Conservation (phyloP, 1,140 invertebrate species). For the Andrena cerasifolii region DNA sequence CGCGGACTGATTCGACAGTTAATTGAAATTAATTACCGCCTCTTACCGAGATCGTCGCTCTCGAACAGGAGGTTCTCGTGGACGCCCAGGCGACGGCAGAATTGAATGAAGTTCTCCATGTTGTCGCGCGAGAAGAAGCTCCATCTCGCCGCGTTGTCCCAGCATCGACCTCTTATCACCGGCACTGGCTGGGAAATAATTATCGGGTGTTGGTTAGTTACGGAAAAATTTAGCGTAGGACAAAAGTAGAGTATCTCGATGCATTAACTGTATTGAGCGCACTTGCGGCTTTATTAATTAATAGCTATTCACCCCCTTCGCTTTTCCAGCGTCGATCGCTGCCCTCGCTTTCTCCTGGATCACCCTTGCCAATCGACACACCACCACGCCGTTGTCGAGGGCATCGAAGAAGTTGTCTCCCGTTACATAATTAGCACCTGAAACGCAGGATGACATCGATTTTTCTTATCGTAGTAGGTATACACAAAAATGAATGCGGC, state of each 20-base stretch:
- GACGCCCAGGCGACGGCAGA: constrained; percentile 93
- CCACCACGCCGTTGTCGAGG: constrained; percentile 90
- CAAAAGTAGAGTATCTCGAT: too few relatives aligned
- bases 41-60: constrained; percentile 93
- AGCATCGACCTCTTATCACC: constrained; percentile 87
- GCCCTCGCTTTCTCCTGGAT: constrained; percentile 88
- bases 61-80: constrained; percentile 95
- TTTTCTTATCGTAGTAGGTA: neutral
- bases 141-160: constrained; percentile 89
- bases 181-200: constrained; percentile 84
- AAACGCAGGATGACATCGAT: constrained; percentile 59
- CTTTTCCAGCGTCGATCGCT: constrained; percentile 84
- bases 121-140: constrained; percentile 97
- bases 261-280: too few relatives aligned
- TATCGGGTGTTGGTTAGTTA: neutral
- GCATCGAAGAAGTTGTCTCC: constrained; percentile 90
- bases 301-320: constrained; percentile 84
- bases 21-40: constrained; percentile 44
- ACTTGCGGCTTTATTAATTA: too few relatives aligned
- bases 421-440: constrained; percentile 88
- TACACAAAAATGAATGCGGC: too few relatives aligned
- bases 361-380: constrained; percentile 89
- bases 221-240: too few relatives aligned
- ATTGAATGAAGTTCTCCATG: constrained; percentile 96
- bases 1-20: neutral